Evolutionary conservation across 2,113 vertebrate genomes (phyloP), one percentile per base, ranked within the genome.

Genomic region (Eleginops maclovinus): DNA sequence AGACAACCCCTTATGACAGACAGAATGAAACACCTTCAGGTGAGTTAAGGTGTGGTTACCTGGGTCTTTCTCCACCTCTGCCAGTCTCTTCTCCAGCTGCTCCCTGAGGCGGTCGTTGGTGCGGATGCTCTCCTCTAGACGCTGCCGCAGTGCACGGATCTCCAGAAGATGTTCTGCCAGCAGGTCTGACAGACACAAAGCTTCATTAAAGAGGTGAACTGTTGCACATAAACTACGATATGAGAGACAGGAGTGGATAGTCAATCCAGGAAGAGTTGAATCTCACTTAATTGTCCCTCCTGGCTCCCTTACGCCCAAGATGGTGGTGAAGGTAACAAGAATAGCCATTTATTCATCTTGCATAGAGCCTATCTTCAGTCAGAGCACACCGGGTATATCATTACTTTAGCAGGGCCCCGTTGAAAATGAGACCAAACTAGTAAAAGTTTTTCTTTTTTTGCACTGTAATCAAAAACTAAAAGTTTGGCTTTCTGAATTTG

Each of bases 161-260:
- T 99, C 98, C 83, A 95, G 96, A 41, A 99, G 94, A 72, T 99
- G 96, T 79, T 98, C 97, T 85, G 95, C 96, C 84, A 99, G 85
- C 83, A 97, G 89, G 76, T 96, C 98, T 99, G 89, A 80, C 66
- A 69, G 6, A 67, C 2, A 75, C 16, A 66, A 16, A 56, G 9
- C 9, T 56, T 12, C 44, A 19, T 58, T 19, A 41, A 55, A 17
- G 6, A 12, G 13, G 53, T 67, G 40, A 14, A 14, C 0, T n/a
- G 1, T 13, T 24, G 11, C 4, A 46, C 8, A 49, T 12, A 58
- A 61, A 46, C 7, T 16, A 0, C 12, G 2, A 4, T 24, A 26
- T 2, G 31, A 36, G 46, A 21, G 44, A 56, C 9, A 40, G 31
- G 31, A 4, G 31, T 36, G 31, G 31, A 36, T 7, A 36, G 31